A percentile compares a stretch with the other conserved stretches of the same genome.
phyloP scores from a whole-genome alignment of 2,113 vertebrate species.

The Aphyosemion australe region DNA sequence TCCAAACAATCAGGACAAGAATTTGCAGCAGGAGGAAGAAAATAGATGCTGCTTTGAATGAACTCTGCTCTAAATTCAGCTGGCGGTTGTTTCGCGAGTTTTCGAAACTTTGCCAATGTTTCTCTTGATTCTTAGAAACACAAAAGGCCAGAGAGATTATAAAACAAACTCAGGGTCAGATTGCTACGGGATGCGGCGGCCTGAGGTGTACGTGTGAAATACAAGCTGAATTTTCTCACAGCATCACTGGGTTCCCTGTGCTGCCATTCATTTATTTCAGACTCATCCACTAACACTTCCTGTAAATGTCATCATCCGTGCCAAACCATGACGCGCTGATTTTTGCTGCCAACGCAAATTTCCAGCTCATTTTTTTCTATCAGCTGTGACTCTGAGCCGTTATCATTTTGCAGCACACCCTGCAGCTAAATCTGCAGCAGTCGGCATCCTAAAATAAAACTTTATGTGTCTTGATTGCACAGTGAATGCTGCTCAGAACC shows the following conservation, averaged over 20 bases:
- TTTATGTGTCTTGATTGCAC: not conserved
- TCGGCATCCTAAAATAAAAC: not conserved
- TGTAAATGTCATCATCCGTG: not conserved
- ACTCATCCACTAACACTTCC: conserved; percentile 10
- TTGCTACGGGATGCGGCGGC: not conserved
- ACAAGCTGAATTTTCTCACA: conserved; percentile 6
- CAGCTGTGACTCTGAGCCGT: not conserved
- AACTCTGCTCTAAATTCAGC: not conserved
- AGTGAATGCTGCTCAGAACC: conserved; percentile 8
- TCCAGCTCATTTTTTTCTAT: not conserved
- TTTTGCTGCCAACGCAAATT: conserved; percentile 15
- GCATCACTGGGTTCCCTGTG: conserved; percentile 26
- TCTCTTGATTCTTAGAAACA: not conserved
- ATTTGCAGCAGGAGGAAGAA: not conserved
- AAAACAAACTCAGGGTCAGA: conserved; percentile 11
- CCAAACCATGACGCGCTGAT: conserved; percentile 16
- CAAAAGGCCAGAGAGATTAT: not conserved
- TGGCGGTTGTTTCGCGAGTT: not conserved
- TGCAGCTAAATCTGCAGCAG: not conserved
- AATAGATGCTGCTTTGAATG: not conserved
- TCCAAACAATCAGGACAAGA: not conserved
- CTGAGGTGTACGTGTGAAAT: not conserved
- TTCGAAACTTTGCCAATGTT: not conserved
- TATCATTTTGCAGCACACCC: not conserved
- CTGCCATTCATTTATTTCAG: conserved; percentile 11